Evolutionary conservation across 2,797 vertebrate genomes (phyloP).

Genomic region (Macroramphosus scolopax): DNA sequence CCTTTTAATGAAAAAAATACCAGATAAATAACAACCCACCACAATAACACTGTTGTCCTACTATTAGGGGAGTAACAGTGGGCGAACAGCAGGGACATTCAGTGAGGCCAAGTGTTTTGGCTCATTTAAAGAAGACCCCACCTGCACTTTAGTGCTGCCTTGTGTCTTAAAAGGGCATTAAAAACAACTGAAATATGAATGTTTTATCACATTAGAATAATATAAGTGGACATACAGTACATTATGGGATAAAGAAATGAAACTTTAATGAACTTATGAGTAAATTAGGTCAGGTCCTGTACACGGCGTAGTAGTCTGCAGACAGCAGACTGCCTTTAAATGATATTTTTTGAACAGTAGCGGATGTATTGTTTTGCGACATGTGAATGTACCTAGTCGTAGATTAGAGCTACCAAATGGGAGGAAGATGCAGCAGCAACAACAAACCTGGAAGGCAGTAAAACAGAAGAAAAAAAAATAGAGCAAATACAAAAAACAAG

Average conservation of each 20-base stretch:
- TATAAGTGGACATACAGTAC: conserved; percentile 39
- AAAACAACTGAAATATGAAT: conserved; percentile 48
- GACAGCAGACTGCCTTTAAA: too few species aligned
- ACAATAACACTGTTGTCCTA: conserved; percentile 21
- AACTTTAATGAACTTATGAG: conserved; percentile 43
- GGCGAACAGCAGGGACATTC: not conserved
- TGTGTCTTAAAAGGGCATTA: conserved; percentile 36
- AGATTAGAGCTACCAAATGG: too few species aligned
- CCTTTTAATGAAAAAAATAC: conserved; percentile 37
- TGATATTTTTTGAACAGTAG: too few species aligned
- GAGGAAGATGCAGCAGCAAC: too few species aligned
- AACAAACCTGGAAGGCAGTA: conserved; percentile 11
- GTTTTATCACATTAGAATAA: conserved; percentile 57
- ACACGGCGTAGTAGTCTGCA: too few species aligned
- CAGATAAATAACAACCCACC: conserved; percentile 21
- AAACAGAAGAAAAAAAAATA: conserved; percentile 11
- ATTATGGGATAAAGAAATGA: conserved; percentile 48
- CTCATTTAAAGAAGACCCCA: conserved; percentile 33
- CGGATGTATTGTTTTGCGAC: too few species aligned
- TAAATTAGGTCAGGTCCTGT: conserved; percentile 58
- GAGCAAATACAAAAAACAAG: conserved; percentile 38
- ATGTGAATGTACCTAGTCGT: too few species aligned
- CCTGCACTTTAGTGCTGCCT: conserved; percentile 33
- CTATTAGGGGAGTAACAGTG: conserved; percentile 13
- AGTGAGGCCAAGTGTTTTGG: too few species aligned